Conservation (phyloP, 2,797 vertebrate genomes). For the Cyclopterus lumpus region DNA sequence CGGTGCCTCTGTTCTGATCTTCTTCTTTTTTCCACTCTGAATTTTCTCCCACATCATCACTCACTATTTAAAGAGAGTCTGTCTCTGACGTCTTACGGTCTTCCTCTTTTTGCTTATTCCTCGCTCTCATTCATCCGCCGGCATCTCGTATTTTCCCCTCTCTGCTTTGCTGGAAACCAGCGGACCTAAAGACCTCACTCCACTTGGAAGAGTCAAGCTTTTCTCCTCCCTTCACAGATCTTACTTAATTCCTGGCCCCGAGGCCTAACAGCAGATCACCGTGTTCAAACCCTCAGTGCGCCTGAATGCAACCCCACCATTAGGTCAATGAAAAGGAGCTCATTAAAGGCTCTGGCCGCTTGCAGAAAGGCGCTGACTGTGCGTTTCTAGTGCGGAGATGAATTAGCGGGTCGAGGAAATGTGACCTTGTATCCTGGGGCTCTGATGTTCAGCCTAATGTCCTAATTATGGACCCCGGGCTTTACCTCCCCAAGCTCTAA, state of each 20-base stretch:
- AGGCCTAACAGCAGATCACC: conserved; percentile 48
- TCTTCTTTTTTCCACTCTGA: conserved; percentile 37
- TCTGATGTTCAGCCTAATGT: conserved; percentile 46
- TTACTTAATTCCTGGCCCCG: conserved; percentile 56
- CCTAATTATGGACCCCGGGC: conserved; percentile 38
- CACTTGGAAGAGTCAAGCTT: conserved; percentile 51
- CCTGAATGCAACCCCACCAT: conserved; percentile 54
- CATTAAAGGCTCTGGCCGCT: conserved; percentile 47
- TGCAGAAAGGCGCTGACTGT: conserved; percentile 45
- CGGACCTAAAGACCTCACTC: conserved; percentile 17
- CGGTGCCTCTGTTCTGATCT: conserved; percentile 3
- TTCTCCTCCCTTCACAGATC: conserved; percentile 36
- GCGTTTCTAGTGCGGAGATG: conserved; percentile 51
- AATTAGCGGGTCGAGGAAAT: conserved; percentile 53
- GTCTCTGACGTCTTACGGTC: conserved; percentile 4
- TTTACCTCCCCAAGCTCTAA: conserved; percentile 24
- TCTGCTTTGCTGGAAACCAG: conserved; percentile 34
- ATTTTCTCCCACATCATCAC: conserved; percentile 22
- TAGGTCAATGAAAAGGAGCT: conserved; percentile 65
- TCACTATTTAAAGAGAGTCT: conserved; percentile 13
- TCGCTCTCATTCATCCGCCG: conserved; percentile 36
- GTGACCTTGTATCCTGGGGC: conserved; percentile 33
- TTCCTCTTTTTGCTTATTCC: conserved; percentile 46
- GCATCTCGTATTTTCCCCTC: background rate
- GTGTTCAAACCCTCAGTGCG: conserved; percentile 44